phyloP scores from a whole-genome alignment of 2,797 vertebrate species.

The Chaunax sp. region DNA sequence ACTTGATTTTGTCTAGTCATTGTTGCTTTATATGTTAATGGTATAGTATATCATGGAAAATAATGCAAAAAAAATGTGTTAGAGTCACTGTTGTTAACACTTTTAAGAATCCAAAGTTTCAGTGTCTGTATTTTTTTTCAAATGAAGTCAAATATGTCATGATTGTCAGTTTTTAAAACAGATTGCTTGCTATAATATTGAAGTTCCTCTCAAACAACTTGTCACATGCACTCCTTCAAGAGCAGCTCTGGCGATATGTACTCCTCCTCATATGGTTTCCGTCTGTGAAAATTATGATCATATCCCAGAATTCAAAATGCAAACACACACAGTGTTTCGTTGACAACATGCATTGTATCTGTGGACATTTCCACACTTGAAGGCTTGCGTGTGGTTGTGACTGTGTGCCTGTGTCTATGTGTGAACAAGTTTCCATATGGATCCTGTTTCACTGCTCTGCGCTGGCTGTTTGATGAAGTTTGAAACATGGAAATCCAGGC shows the following conservation, averaged over 20 bases:
- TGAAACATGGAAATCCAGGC: slow-evolving; percentile 79
- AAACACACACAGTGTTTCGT: slow-evolving; percentile 39
- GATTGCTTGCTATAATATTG: slow-evolving; percentile 6
- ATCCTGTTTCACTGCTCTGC: slow-evolving; percentile 55
- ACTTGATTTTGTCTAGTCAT: too few species aligned
- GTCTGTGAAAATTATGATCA: slow-evolving; percentile 36
- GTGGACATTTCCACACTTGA: slow-evolving; percentile 28
- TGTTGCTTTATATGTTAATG: too few species aligned
- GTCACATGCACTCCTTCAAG: slow-evolving; percentile 21
- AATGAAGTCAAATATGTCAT: too few species aligned
- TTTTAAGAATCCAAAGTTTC: too few species aligned
- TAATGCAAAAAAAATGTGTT: too few species aligned
- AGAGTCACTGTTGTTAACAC: too few species aligned
- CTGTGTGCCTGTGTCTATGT: slow-evolving; percentile 12
- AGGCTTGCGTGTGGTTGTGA: slow-evolving; percentile 19
- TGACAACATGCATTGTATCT: slow-evolving; percentile 26
- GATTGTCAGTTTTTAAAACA: not conserved
- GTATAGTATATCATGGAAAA: too few species aligned
- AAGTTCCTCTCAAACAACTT: not conserved
- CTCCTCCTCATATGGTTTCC: slow-evolving; percentile 33
- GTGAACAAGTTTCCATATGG: slow-evolving; percentile 32
- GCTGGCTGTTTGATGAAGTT: slow-evolving; percentile 76
- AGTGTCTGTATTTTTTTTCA: too few species aligned
- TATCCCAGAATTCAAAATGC: slow-evolving; percentile 28
- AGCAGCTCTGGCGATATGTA: not conserved